Conservation (phyloP, 2,888 invertebrate species). For the Trileptium ribeirensis region DNA sequence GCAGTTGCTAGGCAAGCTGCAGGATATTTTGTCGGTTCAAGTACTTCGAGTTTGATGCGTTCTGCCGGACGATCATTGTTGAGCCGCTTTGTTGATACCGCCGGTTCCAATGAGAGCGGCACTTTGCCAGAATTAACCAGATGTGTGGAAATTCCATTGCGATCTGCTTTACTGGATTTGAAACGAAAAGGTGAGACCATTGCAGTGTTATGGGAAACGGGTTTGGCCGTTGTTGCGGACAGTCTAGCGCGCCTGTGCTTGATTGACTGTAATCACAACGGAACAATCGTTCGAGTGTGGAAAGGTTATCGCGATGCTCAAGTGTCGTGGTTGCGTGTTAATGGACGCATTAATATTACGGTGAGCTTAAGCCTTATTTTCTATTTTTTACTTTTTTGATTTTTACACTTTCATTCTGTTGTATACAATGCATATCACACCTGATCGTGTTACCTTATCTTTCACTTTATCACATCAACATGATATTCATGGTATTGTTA, state of each 20-base stretch:
- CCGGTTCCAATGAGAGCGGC: background rate
- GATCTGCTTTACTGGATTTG: background rate
- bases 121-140: background rate
- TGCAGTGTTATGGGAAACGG: background rate
- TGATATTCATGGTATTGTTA: too few relatives aligned
- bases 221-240: background rate
- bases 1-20: background rate
- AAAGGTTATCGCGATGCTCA: constrained; percentile 94
- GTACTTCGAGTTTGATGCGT: background rate
- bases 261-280: background rate
- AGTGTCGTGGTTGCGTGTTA: constrained; percentile 68
- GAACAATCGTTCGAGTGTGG: constrained; percentile 68
- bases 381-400: too few relatives aligned
- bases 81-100: background rate
- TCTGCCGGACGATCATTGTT: background rate
- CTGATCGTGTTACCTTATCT: too few relatives aligned
- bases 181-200: background rate
- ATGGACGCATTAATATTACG: constrained; percentile 34
- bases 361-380: too few relatives aligned
- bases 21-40: background rate
- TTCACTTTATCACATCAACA: too few relatives aligned
- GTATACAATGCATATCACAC: too few relatives aligned
- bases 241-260: background rate
- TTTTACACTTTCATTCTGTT: too few relatives aligned
- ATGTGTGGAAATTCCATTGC: background rate